These are phyloP conservation scores for Papilio xuthus DNA, from an alignment of 1,140 invertebrate species.

Conservation along the genomic window DNA sequence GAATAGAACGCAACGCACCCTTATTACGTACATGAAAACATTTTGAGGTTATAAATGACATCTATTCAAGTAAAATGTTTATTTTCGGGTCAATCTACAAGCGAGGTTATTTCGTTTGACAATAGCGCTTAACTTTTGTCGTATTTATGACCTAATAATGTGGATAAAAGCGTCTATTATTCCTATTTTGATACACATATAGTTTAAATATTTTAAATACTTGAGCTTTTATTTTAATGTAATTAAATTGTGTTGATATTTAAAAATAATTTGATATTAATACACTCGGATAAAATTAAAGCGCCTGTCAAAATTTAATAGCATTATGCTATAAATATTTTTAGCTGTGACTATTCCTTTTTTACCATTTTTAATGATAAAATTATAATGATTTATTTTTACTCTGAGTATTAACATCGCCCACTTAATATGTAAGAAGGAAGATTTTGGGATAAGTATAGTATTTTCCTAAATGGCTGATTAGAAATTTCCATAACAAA, in stretches of 20 bases:
- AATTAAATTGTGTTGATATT: background rate
- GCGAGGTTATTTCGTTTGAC: background rate
- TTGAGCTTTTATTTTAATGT: background rate
- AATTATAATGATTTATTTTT: background rate
- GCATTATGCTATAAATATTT: constrained; percentile 38
- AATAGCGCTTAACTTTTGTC: background rate
- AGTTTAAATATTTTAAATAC: background rate
- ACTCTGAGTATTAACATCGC: background rate
- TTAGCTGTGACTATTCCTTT: constrained; percentile 10
- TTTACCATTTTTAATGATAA: background rate
- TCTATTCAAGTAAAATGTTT: constrained; percentile 5
- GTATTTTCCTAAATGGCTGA: background rate
- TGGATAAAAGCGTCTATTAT: background rate
- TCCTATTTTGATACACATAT: background rate
- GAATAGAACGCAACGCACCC: constrained; percentile 31
- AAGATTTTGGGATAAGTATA: background rate
- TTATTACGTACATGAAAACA: constrained; percentile 19
- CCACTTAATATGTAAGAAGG: background rate
- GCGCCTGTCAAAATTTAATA: constrained; percentile 43
- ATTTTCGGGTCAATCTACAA: constrained; percentile 2
- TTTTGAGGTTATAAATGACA: constrained; percentile 32
- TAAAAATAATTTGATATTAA: background rate
- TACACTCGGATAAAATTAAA: background rate
- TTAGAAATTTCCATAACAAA: background rate
- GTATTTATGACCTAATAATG: background rate